phyloP scores from a whole-genome alignment of 2,797 vertebrate genomes.

The Taenioides sp. region DNA sequence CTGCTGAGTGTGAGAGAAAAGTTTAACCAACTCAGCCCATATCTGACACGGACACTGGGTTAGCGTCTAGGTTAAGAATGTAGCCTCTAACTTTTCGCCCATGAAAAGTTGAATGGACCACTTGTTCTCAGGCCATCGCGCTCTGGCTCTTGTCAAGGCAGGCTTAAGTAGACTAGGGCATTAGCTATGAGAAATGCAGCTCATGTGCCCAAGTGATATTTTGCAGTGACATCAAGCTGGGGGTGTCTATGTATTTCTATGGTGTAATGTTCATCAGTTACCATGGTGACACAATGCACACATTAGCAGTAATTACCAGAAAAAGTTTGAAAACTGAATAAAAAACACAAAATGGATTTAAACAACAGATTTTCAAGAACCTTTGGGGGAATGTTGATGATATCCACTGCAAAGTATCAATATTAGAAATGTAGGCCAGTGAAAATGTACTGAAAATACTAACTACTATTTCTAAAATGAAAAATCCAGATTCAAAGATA shows the following conservation, averaged over 20 bases:
- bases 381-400: slow-evolving; percentile 26
- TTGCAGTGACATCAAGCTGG: no score
- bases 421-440: slow-evolving; percentile 23
- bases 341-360: no score
- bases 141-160: slow-evolving; percentile 45
- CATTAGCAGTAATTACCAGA: no score
- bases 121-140: slow-evolving; percentile 48
- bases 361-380: no score
- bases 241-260: no score
- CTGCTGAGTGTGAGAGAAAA: not conserved
- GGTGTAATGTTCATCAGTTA: no score
- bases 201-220: no score
- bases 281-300: no score
- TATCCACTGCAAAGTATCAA: not conserved
- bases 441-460: slow-evolving; percentile 1
- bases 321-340: no score
- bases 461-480: not conserved
- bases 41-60: not conserved
- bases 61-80: slow-evolving; percentile 34
- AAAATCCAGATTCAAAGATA: not conserved
- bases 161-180: slow-evolving; percentile 25
- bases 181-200: no score
- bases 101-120: slow-evolving; percentile 46
- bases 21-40: not conserved
- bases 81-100: slow-evolving; percentile 29